Conservation (phyloP, 2,113 vertebrate genomes). For the Chaetops frenatus region DNA sequence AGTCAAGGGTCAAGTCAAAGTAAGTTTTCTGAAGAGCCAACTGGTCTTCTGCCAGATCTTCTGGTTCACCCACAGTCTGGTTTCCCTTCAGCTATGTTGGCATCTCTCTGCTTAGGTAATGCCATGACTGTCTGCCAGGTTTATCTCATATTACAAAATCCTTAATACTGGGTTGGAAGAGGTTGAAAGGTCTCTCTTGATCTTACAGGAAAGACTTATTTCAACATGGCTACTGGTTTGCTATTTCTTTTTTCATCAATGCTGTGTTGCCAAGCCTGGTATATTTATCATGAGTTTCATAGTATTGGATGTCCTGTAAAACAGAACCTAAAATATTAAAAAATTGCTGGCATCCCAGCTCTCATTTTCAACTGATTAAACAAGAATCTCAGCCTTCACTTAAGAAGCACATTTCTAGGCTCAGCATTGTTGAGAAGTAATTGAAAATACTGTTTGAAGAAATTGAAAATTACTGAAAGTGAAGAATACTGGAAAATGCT, state of each 20-base stretch:
- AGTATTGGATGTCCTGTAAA: neutral
- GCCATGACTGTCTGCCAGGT: neutral
- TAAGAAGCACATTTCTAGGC: neutral
- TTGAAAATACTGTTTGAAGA: neutral
- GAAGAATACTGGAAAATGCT: neutral
- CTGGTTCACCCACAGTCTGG: neutral
- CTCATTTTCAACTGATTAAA: neutral
- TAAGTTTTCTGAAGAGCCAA: neutral
- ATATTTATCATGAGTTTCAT: neutral
- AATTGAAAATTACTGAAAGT: neutral
- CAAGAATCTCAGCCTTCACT: neutral
- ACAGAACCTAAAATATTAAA: neutral
- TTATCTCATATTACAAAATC: conserved; percentile 14
- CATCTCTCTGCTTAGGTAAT: neutral
- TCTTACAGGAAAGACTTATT: neutral
- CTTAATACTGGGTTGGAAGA: neutral
- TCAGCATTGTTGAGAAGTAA: neutral
- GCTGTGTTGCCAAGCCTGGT: neutral
- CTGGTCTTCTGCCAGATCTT: conserved; percentile 11
- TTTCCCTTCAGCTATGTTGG: neutral
- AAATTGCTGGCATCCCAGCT: neutral
- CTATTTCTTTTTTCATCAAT: neutral
- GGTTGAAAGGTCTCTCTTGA: neutral
- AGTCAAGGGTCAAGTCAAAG: neutral
- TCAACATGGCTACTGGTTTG: neutral